phyloP scores from a whole-genome alignment of 2,113 vertebrate species.

The Gnathonemus longibarbis region DNA sequence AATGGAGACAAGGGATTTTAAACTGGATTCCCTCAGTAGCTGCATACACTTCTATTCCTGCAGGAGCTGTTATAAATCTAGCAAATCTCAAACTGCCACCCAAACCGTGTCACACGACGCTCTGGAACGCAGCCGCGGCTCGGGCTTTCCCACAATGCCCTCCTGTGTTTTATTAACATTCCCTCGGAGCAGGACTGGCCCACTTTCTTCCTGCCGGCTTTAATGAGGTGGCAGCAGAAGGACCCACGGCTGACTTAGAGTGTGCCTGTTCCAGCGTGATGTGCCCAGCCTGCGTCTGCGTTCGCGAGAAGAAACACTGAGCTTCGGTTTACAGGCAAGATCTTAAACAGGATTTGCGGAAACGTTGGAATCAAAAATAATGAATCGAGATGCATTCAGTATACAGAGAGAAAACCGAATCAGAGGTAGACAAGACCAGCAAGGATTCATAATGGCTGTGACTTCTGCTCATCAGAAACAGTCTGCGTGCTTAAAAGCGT shows the following conservation, averaged over 20 bases:
- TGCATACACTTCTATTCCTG: background rate
- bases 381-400: background rate
- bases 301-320: background rate
- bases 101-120: background rate
- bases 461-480: background rate
- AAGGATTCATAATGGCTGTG: background rate
- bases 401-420: background rate
- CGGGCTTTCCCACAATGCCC: background rate
- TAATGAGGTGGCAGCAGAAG: background rate
- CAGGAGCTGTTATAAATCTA: background rate
- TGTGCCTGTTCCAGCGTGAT: background rate
- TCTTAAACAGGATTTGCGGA: background rate
- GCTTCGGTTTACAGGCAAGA: background rate
- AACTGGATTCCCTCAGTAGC: background rate
- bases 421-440: background rate
- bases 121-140: background rate
- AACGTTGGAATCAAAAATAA: background rate
- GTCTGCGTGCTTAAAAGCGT: background rate
- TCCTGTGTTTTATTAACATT: background rate
- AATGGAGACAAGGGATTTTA: background rate
- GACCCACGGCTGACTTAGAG: background rate
- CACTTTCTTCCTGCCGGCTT: background rate
- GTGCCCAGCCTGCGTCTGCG: background rate
- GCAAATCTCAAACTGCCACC: background rate
- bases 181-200: background rate